Percentiles rank a stretch among this genome's conserved stretches.
Conservation (phyloP, 2,113 vertebrate genomes). For the Psephotus haematonotus region DNA sequence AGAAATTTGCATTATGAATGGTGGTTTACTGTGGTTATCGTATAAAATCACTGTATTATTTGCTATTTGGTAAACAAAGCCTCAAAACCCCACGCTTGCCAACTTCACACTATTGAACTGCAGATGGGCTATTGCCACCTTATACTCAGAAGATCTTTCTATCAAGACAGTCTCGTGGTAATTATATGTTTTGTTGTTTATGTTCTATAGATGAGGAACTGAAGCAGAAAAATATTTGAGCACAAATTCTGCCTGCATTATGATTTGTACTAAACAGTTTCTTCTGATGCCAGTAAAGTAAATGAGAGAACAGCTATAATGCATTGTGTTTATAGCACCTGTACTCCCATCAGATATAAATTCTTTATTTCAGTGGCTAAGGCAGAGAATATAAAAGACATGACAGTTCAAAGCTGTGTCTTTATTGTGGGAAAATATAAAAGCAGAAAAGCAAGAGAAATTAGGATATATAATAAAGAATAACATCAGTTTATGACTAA, state of each 20-base stretch:
- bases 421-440: not conserved
- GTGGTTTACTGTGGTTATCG: not conserved
- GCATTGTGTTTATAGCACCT: not conserved
- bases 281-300: not conserved
- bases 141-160: not conserved
- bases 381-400: not conserved
- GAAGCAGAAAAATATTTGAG: not conserved
- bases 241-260: not conserved
- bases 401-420: not conserved
- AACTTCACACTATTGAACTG: not conserved
- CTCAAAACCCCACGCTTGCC: not conserved
- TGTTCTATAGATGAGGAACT: not conserved
- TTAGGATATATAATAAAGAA: not conserved
- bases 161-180: not conserved
- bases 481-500: not conserved
- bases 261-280: not conserved
- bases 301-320: not conserved
- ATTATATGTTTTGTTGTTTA: not conserved
- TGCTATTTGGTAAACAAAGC: not conserved
- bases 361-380: not conserved
- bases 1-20: not conserved
- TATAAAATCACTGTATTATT: not conserved
- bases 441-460: not conserved
- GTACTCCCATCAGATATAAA: not conserved
- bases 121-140: not conserved